These are phyloP conservation scores for Clitarchus hookeri DNA, from an alignment of 2,888 invertebrate genomes.

Conservation along the genomic window DNA sequence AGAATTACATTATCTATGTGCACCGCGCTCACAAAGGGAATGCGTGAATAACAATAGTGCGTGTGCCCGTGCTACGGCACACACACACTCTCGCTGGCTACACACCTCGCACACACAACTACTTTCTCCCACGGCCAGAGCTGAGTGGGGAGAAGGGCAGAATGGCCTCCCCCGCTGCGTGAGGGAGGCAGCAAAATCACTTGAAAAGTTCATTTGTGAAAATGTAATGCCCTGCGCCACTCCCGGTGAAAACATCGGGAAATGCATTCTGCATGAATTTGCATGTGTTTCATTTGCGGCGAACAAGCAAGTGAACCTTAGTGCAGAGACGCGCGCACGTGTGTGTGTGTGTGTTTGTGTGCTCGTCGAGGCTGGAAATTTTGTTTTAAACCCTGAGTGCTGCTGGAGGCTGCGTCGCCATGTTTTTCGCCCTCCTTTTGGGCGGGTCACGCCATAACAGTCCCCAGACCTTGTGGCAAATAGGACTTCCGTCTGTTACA, in stretches of 20 bases:
- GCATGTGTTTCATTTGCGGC: conserved; percentile 23
- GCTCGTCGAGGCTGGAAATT: background rate
- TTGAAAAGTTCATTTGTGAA: conserved; percentile 9
- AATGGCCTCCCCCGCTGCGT: background rate
- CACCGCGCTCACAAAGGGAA: conserved; percentile 32
- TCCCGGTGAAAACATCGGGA: conserved; percentile 1
- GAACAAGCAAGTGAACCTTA: background rate
- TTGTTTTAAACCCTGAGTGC: background rate
- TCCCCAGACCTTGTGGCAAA: no score
- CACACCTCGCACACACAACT: background rate
- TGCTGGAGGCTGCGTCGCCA: background rate
- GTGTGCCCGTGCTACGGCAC: background rate
- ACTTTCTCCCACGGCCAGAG: background rate
- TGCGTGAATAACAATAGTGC: conserved; percentile 32
- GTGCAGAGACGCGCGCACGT: no score
- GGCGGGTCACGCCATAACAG: background rate
- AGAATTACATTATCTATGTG: conserved; percentile 37
- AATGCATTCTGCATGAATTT: conserved; percentile 22
- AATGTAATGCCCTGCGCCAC: background rate
- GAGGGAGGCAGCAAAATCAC: background rate
- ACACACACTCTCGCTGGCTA: background rate
- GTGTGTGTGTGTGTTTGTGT: background rate
- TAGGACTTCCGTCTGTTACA: no score
- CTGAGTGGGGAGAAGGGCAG: background rate
- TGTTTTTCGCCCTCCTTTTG: background rate